phyloP scores from a whole-genome alignment of 2,888 invertebrate genomes.

The Melikaiella ostensackeni region DNA sequence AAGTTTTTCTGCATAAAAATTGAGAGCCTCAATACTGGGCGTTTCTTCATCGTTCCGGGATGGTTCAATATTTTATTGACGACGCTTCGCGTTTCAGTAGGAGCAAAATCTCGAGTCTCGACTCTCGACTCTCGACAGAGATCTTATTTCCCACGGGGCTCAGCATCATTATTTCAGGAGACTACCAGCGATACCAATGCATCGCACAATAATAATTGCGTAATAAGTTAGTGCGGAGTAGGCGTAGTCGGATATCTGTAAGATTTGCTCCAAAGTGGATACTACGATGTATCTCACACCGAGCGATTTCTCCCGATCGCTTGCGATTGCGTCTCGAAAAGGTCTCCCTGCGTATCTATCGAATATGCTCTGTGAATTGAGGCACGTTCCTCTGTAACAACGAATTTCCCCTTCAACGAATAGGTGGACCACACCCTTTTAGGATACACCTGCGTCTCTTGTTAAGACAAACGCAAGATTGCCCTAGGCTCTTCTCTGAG shows the following conservation, averaged over 20 bases:
- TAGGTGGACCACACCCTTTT: conserved; percentile 70
- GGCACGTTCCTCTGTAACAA: conserved; percentile 51
- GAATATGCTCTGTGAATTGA: conserved; percentile 52
- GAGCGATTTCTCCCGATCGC: conserved; percentile 31
- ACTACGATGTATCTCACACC: conserved; percentile 29
- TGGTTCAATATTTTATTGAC: neutral
- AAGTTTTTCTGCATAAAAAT: neutral
- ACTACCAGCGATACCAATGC: conserved; percentile 34
- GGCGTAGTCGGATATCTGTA: conserved; percentile 47
- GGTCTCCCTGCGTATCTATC: conserved; percentile 20
- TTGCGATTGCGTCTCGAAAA: conserved; percentile 32
- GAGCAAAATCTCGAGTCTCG: neutral
- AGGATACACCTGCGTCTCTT: conserved; percentile 68
- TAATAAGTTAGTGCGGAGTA: conserved; percentile 44
- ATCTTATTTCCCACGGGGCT: conserved; percentile 38
- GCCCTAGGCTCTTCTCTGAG: conserved; percentile 53
- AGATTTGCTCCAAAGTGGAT: conserved; percentile 40
- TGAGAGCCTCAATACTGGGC: neutral
- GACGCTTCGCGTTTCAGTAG: neutral
- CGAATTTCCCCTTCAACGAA: conserved; percentile 69
- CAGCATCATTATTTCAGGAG: conserved; percentile 29
- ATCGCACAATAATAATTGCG: conserved; percentile 52
- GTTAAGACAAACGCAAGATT: conserved; percentile 63
- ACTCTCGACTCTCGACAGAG: neutral
- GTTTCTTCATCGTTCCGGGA: neutral